Conservation (phyloP, 2,888 invertebrate genomes). For the Pterobdella sp. region DNA sequence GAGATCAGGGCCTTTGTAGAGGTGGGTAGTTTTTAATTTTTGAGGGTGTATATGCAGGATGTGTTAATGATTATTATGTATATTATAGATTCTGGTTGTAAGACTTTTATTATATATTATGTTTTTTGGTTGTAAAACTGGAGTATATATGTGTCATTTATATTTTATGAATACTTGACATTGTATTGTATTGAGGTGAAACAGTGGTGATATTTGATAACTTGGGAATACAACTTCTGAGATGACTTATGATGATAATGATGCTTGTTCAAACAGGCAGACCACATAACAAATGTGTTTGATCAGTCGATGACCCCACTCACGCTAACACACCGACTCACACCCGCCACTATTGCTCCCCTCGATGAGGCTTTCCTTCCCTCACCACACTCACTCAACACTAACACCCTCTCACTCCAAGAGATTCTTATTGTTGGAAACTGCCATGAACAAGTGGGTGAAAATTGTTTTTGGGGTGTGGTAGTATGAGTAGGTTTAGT, state of each 20-base stretch:
- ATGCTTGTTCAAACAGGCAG: constrained; percentile 57
- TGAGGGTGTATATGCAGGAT: not conserved
- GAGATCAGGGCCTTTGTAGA: constrained; percentile 87
- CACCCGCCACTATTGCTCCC: constrained; percentile 73
- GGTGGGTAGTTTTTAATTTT: constrained; percentile 41
- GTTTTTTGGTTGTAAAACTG: no score
- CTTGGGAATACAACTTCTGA: no score
- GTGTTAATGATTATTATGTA: not conserved
- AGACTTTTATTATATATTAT: no score
- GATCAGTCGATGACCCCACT: constrained; percentile 77
- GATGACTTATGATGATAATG: no score
- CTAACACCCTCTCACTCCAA: constrained; percentile 78
- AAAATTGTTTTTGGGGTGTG: not conserved
- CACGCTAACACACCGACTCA: constrained; percentile 77
- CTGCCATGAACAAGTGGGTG: constrained; percentile 69
- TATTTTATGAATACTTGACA: no score
- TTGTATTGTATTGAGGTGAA: no score
- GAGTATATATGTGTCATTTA: no score
- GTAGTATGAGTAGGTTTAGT: not conserved
- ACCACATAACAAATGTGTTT: constrained; percentile 76
- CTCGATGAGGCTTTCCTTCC: constrained; percentile 78
- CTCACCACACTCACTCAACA: constrained; percentile 68
- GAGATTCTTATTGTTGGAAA: constrained; percentile 90
- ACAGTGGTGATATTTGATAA: no score
- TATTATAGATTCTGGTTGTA: not conserved